phyloP scores from a whole-genome alignment of 2,888 invertebrate genomes.

The Baccha elongata region DNA sequence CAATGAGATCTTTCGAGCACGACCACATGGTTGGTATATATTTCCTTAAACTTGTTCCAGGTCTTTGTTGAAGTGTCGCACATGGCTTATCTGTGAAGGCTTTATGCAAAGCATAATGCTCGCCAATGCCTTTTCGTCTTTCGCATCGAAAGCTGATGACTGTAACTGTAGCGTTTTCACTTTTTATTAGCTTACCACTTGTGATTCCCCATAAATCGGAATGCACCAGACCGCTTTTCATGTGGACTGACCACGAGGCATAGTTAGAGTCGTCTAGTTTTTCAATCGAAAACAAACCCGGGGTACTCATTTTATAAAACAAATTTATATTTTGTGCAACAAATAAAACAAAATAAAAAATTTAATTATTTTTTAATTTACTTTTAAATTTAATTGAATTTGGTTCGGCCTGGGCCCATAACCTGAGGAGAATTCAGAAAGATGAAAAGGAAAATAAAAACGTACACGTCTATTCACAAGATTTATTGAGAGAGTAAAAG shows the following conservation, averaged over 20 bases:
- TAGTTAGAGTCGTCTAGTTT: conserved; percentile 19
- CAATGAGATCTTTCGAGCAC: neutral
- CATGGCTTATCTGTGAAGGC: conserved; percentile 49
- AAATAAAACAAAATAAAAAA: too few species aligned
- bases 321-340: too few species aligned
- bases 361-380: too few species aligned
- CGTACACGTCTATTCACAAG: too few species aligned
- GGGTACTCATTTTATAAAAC: neutral
- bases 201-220: neutral
- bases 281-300: conserved; percentile 9
- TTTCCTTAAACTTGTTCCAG: conserved; percentile 36
- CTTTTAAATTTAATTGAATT: neutral
- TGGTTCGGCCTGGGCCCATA: too few species aligned
- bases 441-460: too few species aligned
- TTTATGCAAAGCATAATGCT: conserved; percentile 58
- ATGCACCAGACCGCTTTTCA: conserved; percentile 19
- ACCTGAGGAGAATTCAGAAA: too few species aligned
- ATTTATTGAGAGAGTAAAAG: too few species aligned
- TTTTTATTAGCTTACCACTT: conserved; percentile 1
- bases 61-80: conserved; percentile 42
- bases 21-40: neutral
- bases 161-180: neutral
- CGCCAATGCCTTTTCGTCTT: conserved; percentile 63
- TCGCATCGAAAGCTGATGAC: conserved; percentile 25
- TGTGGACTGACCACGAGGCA: conserved; percentile 14